A percentile compares a stretch with the other conserved stretches of the same genome.
Conservation (phyloP, 2,113 vertebrate genomes). For the Eurystomus gularis region DNA sequence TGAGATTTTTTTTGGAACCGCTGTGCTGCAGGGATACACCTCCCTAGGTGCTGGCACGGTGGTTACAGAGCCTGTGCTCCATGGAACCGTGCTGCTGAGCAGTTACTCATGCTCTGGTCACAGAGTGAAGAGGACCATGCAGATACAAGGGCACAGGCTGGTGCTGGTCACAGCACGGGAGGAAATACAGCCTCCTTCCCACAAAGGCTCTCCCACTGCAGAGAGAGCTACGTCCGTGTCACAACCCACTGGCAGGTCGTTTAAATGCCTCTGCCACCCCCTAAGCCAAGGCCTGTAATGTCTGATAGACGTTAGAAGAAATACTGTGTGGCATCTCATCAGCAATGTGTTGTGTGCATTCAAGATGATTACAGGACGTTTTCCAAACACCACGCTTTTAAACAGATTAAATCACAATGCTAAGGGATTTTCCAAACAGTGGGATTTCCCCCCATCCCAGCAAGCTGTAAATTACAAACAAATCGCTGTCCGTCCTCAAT, state of each 20-base stretch:
- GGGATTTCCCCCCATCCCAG: not conserved
- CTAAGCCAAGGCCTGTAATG: not conserved
- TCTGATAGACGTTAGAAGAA: not conserved
- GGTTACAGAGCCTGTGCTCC: not conserved
- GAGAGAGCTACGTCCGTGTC: not conserved
- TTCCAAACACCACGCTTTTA: not conserved
- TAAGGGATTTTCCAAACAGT: not conserved
- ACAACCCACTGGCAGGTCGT: not conserved
- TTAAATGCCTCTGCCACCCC: not conserved
- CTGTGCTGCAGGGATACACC: not conserved
- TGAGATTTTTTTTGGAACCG: too few species aligned
- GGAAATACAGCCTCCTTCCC: not conserved
- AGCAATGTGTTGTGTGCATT: not conserved
- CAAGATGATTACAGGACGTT: not conserved
- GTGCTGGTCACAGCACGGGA: accelerated
- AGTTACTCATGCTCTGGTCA: accelerated
- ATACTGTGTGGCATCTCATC: not conserved
- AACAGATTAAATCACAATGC: not conserved
- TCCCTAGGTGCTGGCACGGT: not conserved
- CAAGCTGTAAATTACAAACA: not conserved
- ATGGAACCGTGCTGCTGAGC: not conserved
- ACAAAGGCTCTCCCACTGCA: not conserved
- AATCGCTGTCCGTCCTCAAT: too few species aligned
- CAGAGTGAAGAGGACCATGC: accelerated
- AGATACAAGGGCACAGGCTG: not conserved